Conservation (phyloP, 1,140 invertebrate genomes). For the Drosophila tristis region DNA sequence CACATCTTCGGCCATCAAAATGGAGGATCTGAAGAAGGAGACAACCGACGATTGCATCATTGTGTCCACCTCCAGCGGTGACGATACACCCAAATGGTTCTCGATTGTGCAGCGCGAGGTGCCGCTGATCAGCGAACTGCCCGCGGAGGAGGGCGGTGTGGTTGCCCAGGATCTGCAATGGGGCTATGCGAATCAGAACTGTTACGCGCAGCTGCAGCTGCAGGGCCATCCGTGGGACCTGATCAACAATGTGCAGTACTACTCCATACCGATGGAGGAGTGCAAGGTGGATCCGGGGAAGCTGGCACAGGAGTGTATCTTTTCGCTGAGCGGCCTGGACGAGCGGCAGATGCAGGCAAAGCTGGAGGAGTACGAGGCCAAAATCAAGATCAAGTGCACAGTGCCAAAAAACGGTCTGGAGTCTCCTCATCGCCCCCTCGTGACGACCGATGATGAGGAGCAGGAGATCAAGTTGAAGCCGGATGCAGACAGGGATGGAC, state of each 20-base stretch:
- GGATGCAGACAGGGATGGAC: not conserved
- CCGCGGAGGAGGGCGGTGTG: constrained; percentile 55
- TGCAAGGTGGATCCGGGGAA: constrained; percentile 84
- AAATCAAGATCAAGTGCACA: constrained; percentile 31
- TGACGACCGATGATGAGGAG: constrained; percentile 76
- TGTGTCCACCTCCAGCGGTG: constrained; percentile 64
- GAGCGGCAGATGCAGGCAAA: constrained; percentile 85
- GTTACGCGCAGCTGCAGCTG: constrained; percentile 84
- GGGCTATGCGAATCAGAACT: constrained; percentile 77
- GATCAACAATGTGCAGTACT: constrained; percentile 86
- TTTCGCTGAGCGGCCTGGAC: constrained; percentile 86
- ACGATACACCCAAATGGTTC: constrained; percentile 85
- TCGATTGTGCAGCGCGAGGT: constrained; percentile 84
- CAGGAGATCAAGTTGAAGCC: constrained; percentile 43
- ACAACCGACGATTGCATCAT: constrained; percentile 71
- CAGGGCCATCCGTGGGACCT: constrained; percentile 87
- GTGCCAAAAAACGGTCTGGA: constrained; percentile 83
- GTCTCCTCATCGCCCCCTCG: constrained; percentile 79
- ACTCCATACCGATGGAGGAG: constrained; percentile 86
- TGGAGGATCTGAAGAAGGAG: constrained; percentile 74
- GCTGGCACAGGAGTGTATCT: constrained; percentile 84
- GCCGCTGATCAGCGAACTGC: constrained; percentile 73
- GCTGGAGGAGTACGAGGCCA: constrained; percentile 70
- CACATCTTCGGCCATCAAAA: constrained; percentile 30
- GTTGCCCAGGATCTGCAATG: constrained; percentile 60